These are phyloP conservation scores for Anticlea derivata DNA, from an alignment of 2,888 invertebrate species.

Conservation along the genomic window DNA sequence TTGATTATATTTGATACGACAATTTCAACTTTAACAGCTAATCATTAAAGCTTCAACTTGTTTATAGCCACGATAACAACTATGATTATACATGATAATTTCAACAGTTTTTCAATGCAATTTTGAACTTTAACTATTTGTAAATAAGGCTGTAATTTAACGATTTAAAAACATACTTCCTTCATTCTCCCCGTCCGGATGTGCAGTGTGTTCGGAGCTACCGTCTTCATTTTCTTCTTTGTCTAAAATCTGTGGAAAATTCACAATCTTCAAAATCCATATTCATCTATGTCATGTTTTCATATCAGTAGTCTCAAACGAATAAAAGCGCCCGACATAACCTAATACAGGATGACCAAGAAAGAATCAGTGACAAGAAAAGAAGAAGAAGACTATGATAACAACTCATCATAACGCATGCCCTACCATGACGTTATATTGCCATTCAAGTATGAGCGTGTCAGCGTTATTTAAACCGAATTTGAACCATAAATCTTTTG, in stretches of 20 bases:
- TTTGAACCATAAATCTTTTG: too few relatives aligned
- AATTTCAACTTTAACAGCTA: slow-evolving; percentile 15
- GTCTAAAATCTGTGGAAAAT: slow-evolving; percentile 66
- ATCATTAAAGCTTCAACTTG: slow-evolving; percentile 15
- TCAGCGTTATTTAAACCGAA: too few relatives aligned
- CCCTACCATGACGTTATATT: too few relatives aligned
- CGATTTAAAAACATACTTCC: slow-evolving; percentile 48
- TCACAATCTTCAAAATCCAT: background rate
- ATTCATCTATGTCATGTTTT: too few relatives aligned
- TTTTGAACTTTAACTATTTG: slow-evolving; percentile 16
- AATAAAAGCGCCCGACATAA: too few relatives aligned
- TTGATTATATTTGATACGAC: background rate
- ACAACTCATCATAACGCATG: too few relatives aligned
- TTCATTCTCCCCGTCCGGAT: slow-evolving; percentile 76
- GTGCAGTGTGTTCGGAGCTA: slow-evolving; percentile 71
- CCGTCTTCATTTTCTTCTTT: slow-evolving; percentile 80
- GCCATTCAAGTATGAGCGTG: too few relatives aligned
- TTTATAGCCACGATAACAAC: too few relatives aligned
- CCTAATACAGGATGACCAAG: too few relatives aligned
- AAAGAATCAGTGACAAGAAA: too few relatives aligned
- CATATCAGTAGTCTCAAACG: too few relatives aligned
- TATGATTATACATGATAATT: background rate
- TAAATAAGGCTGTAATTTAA: slow-evolving; percentile 13
- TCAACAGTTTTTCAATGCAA: slow-evolving; percentile 2
- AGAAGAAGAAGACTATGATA: too few relatives aligned